Percentiles rank a stretch among this genome's conserved stretches.
These are phyloP conservation scores for Triplophysa rosa DNA, from an alignment of 2,113 vertebrate genomes.

Conservation along the genomic window DNA sequence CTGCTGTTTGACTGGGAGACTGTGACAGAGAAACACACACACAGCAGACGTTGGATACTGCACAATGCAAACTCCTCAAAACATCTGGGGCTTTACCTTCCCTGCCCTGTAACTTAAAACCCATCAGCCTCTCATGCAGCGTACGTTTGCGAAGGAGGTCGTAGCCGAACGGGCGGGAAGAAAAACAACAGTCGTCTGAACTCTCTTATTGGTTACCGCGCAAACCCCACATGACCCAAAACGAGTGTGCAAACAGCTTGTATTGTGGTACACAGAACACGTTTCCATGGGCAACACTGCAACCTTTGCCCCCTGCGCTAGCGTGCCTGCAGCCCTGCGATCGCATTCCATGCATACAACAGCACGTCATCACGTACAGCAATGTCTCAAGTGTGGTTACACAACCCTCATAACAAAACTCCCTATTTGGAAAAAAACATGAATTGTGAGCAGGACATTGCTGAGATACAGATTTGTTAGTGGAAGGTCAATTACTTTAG, in stretches of 20 bases:
- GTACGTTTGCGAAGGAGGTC: slow-evolving; percentile 36
- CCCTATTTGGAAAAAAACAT: slow-evolving; percentile 14
- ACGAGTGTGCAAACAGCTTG: slow-evolving; percentile 37
- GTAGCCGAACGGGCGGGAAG: slow-evolving; percentile 4
- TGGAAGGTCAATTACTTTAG: too few relatives aligned
- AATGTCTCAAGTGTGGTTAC: slow-evolving; percentile 40
- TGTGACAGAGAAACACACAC: slow-evolving; percentile 62
- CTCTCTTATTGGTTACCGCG: slow-evolving; percentile 28
- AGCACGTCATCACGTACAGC: slow-evolving; percentile 14
- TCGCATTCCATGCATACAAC: slow-evolving; percentile 21
- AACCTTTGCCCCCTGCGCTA: slow-evolving; percentile 44
- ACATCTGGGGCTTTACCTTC: slow-evolving; percentile 52
- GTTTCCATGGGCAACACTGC: slow-evolving; percentile 40
- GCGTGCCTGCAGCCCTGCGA: slow-evolving; percentile 6
- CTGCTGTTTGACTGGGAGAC: slow-evolving; percentile 87
- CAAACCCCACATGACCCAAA: slow-evolving; percentile 25
- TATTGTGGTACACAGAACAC: slow-evolving; percentile 46
- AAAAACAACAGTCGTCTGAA: slow-evolving; percentile 24
- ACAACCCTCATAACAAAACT: slow-evolving; percentile 27
- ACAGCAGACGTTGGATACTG: slow-evolving; percentile 14
- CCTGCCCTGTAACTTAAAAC: slow-evolving; percentile 51
- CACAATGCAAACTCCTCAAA: slow-evolving; percentile 30
- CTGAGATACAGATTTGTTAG: not conserved
- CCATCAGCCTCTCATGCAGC: slow-evolving; percentile 35
- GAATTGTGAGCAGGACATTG: not conserved